These are phyloP conservation scores for Scelioninae gen. 2 DNA, from an alignment of 2,888 invertebrate genomes.

Conservation along the genomic window DNA sequence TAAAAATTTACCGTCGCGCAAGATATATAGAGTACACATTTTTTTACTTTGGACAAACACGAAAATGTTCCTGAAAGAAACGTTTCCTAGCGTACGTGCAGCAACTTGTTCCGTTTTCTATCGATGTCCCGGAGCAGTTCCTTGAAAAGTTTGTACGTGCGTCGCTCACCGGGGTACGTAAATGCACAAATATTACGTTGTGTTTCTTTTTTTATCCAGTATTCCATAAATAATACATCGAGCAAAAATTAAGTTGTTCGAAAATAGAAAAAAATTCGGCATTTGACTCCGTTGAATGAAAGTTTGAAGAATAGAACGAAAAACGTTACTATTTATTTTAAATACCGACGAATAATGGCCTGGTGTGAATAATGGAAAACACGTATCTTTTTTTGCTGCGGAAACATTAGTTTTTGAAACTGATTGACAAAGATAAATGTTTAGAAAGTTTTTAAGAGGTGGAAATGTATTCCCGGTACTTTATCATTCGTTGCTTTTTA, in stretches of 20 bases:
- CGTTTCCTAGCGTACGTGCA: conserved; percentile 25
- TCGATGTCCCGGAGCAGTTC: conserved; percentile 46
- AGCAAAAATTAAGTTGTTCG: no score
- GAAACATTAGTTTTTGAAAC: conserved; percentile 28
- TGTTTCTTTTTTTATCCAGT: conserved; percentile 31
- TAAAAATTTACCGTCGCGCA: conserved; percentile 17
- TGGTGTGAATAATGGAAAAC: conserved; percentile 12
- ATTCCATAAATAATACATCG: no score
- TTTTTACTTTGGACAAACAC: conserved; percentile 31
- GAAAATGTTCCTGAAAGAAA: conserved; percentile 28
- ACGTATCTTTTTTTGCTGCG: conserved; percentile 14
- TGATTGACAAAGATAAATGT: conserved; percentile 40
- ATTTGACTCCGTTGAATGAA: background rate
- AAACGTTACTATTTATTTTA: background rate
- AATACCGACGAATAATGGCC: background rate
- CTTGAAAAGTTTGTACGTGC: conserved; percentile 43
- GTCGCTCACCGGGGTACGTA: conserved; percentile 19
- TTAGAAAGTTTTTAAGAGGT: conserved; percentile 37
- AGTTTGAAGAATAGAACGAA: background rate
- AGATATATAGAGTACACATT: conserved; percentile 6
- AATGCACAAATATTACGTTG: conserved; percentile 21
- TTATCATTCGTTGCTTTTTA: conserved; percentile 28
- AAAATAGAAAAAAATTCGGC: no score
- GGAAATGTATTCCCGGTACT: conserved; percentile 31
- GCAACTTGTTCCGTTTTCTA: conserved; percentile 41